Conservation (phyloP, 2,113 vertebrate genomes). For the Rhinolophus ferrumequinum region DNA sequence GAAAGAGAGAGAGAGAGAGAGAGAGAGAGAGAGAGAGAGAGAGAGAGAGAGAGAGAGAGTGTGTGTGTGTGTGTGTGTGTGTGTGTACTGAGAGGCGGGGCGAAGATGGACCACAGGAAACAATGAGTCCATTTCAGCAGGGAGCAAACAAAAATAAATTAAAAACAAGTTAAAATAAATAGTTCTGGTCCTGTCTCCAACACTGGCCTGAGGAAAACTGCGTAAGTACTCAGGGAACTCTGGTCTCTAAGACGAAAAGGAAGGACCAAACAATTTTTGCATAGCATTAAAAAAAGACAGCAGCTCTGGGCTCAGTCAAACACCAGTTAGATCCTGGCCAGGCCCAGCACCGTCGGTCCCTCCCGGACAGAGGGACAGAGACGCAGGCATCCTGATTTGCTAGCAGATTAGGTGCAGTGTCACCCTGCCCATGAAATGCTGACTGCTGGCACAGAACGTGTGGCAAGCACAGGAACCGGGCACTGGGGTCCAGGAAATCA, state of each 20-base stretch:
- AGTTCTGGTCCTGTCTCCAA: not conserved
- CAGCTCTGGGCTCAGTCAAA: no score
- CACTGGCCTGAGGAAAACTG: not conserved
- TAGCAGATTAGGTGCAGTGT: fast-evolving
- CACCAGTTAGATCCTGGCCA: not conserved
- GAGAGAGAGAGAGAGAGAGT: no score
- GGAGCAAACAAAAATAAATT: not conserved
- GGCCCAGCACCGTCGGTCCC: not conserved
- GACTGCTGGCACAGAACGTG: fast-evolving
- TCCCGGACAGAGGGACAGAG: not conserved
- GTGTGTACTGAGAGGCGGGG: not conserved
- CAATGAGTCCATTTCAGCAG: not conserved
- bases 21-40: no score
- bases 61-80: not conserved
- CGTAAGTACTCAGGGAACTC: not conserved
- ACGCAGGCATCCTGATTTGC: not conserved
- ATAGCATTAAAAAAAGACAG: not conserved
- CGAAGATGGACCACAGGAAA: not conserved
- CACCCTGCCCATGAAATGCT: not conserved
- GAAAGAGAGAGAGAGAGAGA: no score
- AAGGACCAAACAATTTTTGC: not conserved
- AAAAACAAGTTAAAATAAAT: not conserved
- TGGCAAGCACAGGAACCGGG: not conserved
- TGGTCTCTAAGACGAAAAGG: not conserved
- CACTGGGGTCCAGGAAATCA: not conserved